A percentile compares a stretch with the other conserved stretches of the same genome.
Evolutionary conservation across 2,797 vertebrate genomes (phyloP).

Genomic region (Gobio occitaniae): DNA sequence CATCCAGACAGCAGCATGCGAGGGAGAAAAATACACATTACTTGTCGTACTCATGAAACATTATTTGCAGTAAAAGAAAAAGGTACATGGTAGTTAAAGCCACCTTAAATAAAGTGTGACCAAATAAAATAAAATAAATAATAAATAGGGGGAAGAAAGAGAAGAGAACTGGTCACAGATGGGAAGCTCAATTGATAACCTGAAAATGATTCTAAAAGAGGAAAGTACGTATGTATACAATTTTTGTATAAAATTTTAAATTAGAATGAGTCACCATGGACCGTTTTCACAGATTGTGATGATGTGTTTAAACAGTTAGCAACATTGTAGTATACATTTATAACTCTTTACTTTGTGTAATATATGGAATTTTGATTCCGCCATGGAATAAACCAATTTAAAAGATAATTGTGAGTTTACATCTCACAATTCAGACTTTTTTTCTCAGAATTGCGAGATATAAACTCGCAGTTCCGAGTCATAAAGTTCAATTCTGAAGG

Average conservation of each 20-base stretch:
- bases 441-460: no score
- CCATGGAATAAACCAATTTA: no score
- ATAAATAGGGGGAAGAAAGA: neutral
- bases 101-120: neutral
- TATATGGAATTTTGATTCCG: no score
- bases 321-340: no score
- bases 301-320: neutral
- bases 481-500: no score
- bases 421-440: no score
- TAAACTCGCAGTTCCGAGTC: no score
- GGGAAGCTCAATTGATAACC: neutral
- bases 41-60: neutral
- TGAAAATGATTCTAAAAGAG: neutral
- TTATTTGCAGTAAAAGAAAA: neutral
- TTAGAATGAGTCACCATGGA: neutral
- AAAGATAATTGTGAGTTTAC: no score
- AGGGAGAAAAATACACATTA: neutral
- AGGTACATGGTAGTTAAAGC: neutral
- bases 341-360: no score
- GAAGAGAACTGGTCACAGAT: neutral
- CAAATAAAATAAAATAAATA: no score
- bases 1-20: slow-evolving; percentile 20
- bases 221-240: neutral
- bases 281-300: neutral
- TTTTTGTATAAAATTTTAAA: neutral